Evolutionary conservation across 2,113 vertebrate species (phyloP).

Genomic region (Calidris pygmaea): DNA sequence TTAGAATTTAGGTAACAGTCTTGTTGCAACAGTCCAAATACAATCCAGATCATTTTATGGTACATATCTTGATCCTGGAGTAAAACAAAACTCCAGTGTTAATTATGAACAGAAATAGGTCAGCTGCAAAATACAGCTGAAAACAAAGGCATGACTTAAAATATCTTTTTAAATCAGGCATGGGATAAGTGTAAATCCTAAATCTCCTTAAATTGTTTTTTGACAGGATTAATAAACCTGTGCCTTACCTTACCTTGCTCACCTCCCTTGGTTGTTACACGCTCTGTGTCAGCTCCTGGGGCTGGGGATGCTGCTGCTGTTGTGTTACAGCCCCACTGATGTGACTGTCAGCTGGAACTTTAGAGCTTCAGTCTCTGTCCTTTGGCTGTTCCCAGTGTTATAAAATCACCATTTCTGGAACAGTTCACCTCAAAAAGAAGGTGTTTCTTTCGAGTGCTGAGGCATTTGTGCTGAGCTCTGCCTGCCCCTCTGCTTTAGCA

Average conservation of each 20-base stretch:
- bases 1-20: background rate
- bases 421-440: background rate
- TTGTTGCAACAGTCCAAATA: background rate
- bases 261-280: background rate
- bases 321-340: background rate
- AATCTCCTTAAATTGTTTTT: slow-evolving; percentile 28
- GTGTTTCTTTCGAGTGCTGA: background rate
- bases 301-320: background rate
- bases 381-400: background rate
- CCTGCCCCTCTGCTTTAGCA: background rate
- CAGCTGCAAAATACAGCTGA: background rate
- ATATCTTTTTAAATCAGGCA: background rate
- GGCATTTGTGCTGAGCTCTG: background rate
- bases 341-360: background rate
- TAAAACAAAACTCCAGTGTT: background rate
- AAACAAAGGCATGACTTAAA: slow-evolving; percentile 16
- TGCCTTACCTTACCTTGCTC: background rate
- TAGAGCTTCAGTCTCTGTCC: background rate
- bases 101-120: slow-evolving; percentile 21
- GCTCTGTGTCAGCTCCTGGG: background rate
- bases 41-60: background rate
- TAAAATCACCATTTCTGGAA: background rate
- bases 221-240: background rate
- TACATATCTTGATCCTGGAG: background rate
- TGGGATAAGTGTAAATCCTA: slow-evolving; percentile 9